phyloP scores from a whole-genome alignment of 2,113 vertebrate genomes.

The Symphodus melops region DNA sequence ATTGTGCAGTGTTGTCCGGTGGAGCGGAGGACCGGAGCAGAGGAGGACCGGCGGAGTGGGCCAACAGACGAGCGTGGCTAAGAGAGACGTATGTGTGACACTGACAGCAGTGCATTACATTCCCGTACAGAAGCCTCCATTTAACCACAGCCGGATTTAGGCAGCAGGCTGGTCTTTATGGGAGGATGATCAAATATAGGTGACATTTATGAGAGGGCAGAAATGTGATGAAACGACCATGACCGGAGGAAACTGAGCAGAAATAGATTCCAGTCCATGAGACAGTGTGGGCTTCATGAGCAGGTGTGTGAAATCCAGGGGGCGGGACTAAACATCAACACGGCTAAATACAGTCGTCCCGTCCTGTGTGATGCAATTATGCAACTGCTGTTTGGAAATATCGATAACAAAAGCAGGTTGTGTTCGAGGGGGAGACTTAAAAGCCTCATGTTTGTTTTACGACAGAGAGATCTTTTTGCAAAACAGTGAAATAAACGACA shows the following conservation, averaged over 20 bases:
- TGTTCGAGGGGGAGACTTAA: too few relatives aligned
- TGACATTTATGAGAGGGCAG: conserved; percentile 8
- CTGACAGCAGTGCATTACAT: neutral
- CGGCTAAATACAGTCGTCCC: too few relatives aligned
- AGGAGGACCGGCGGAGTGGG: conserved; percentile 20
- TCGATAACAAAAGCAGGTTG: too few relatives aligned
- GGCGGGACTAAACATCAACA: too few relatives aligned
- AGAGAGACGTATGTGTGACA: conserved; percentile 10
- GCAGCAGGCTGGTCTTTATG: neutral
- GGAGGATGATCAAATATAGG: conserved; percentile 16
- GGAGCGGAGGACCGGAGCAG: conserved; percentile 29
- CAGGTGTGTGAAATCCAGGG: conserved; percentile 20
- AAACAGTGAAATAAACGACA: too few relatives aligned
- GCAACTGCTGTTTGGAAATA: too few relatives aligned
- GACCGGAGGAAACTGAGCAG: neutral
- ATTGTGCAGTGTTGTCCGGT: conserved; percentile 78
- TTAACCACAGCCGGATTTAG: neutral
- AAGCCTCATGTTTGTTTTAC: too few relatives aligned
- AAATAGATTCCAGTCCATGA: conserved; percentile 1
- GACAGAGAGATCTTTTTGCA: too few relatives aligned
- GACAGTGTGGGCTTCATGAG: neutral
- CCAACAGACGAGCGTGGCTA: neutral
- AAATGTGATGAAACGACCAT: conserved; percentile 11
- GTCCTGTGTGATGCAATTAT: too few relatives aligned
- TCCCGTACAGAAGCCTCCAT: neutral